Evolutionary conservation across 2,797 vertebrate species (phyloP), one percentile per base, ranked within the genome.

Genomic region (Chiloscyllium punctatum): DNA sequence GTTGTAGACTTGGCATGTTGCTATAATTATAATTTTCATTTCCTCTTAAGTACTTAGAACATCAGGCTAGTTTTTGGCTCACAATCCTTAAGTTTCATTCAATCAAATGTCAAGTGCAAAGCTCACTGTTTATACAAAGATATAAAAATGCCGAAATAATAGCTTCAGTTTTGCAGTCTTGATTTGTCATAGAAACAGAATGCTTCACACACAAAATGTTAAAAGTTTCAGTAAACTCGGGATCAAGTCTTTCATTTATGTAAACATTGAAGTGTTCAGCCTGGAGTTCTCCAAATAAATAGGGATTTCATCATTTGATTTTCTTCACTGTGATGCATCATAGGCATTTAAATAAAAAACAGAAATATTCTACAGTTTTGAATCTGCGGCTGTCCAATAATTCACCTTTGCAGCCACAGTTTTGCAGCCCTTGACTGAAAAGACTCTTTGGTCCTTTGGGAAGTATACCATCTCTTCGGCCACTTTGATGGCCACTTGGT

Each of bases 371-470:
- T 37, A 15, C 79, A 82, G 21, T 42, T 82, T 37, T 79, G 33
- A n/a, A 82, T 18, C 2, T 37, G 4, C n/a, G 6, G n/a, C 8
- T 33, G 25, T 42, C 27, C 27, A 90, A 33, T 30, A 98, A 96
- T 98, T 97, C 96, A 99, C 82, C 96, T 98, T 98, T 96, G 98
- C 97, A 96, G 97, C 97, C 92, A 99, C 99, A 0, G 98, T 98
- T 97, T 99, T 99, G 97, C 99, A 99, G 97, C 99, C 99, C 96
- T 98, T 98, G 96, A 98, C 98, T 0, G 99, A 98, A 96, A 98
- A 99, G 96, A 99, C 96, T 25, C 97, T 97, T 96, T 98, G 98
- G 0, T 97, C 97, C 96, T 98, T 99, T 6, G 99, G 99, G 97
- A 98, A 99, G 96, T 98, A 99, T 0, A 98, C 97, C 94, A 99